Conservation (phyloP, 2,888 invertebrate species). For the Iselma pallidipennis region DNA sequence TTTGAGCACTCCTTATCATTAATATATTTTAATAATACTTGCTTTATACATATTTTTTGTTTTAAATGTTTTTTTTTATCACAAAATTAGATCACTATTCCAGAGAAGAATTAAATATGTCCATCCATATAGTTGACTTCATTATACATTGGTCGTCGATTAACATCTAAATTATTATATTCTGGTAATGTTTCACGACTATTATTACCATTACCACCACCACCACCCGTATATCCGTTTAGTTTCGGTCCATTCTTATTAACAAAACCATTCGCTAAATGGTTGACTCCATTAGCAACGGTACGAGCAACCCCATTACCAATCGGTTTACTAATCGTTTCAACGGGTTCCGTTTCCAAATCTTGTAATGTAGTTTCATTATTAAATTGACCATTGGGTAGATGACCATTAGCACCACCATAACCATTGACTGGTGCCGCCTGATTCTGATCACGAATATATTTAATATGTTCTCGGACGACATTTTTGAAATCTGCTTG, state of each 20-base stretch:
- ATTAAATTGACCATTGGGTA: conserved; percentile 29
- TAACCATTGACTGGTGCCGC: conserved; percentile 30
- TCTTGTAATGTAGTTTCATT: conserved; percentile 34
- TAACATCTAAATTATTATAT: conserved; percentile 36
- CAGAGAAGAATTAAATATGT: conserved; percentile 41
- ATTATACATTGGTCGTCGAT: conserved; percentile 44
- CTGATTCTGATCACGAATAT: conserved; percentile 54
- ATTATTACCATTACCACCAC: conserved; percentile 36
- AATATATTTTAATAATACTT: conserved; percentile 9
- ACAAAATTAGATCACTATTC: conserved; percentile 27
- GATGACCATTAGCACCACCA: conserved; percentile 35
- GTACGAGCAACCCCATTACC: conserved; percentile 28
- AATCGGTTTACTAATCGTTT: conserved; percentile 40
- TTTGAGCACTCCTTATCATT: conserved; percentile 23
- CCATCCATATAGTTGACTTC: conserved; percentile 50
- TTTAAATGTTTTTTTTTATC: conserved; percentile 19
- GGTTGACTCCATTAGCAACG: conserved; percentile 40
- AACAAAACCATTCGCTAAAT: conserved; percentile 37
- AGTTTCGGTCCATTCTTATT: conserved; percentile 38
- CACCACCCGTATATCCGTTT: conserved; percentile 43
- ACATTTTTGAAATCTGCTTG: conserved; percentile 76
- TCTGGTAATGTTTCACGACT: conserved; percentile 29
- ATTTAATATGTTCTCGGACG: conserved; percentile 70
- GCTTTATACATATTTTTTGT: conserved; percentile 23
- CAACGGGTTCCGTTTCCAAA: conserved; percentile 39